A percentile compares a stretch with the other conserved stretches of the same genome.
Conservation (phyloP, 1,140 invertebrate genomes). For the Acromyrmex echinatior region DNA sequence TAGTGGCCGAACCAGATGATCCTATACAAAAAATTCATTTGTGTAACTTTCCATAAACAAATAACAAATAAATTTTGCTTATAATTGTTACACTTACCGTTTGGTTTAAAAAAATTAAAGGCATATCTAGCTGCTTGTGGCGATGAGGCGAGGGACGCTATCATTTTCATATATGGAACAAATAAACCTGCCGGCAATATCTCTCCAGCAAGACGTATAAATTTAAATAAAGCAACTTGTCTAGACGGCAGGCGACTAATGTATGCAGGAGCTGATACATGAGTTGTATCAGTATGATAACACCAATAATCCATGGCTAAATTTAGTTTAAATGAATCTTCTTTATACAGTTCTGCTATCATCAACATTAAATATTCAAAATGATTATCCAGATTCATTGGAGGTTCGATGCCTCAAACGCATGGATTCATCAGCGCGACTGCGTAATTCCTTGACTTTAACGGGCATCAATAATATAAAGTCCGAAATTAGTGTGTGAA, state of each 20-base stretch:
- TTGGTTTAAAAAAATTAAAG: slow-evolving; percentile 94
- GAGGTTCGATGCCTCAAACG: slow-evolving; percentile 93
- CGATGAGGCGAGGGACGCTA: slow-evolving; percentile 93
- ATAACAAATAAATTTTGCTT: slow-evolving; percentile 66
- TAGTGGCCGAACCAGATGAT: slow-evolving; percentile 85
- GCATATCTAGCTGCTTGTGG: slow-evolving; percentile 92
- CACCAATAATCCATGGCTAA: slow-evolving; percentile 95
- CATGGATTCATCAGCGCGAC: slow-evolving; percentile 95
- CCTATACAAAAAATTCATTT: slow-evolving; percentile 73
- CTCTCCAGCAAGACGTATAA: slow-evolving; percentile 95
- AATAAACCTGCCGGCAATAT: slow-evolving; percentile 94
- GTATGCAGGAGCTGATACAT: slow-evolving; percentile 80
- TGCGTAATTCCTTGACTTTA: slow-evolving; percentile 94
- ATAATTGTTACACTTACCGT: slow-evolving; percentile 83
- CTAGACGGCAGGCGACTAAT: slow-evolving; percentile 86
- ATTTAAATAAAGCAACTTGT: slow-evolving; percentile 95
- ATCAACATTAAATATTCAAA: slow-evolving; percentile 94
- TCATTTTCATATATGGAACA: slow-evolving; percentile 95
- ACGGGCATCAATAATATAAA: slow-evolving; percentile 97
- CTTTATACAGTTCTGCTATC: slow-evolving; percentile 92
- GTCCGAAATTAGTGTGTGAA: slow-evolving; percentile 96
- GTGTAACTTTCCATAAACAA: neutral
- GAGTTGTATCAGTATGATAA: slow-evolving; percentile 82
- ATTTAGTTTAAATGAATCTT: slow-evolving; percentile 91
- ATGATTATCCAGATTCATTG: slow-evolving; percentile 91